Percentiles rank a stretch among this genome's conserved stretches.
phyloP scores from a whole-genome alignment of 2,797 vertebrate genomes.

The Bovichtus variegatus region DNA sequence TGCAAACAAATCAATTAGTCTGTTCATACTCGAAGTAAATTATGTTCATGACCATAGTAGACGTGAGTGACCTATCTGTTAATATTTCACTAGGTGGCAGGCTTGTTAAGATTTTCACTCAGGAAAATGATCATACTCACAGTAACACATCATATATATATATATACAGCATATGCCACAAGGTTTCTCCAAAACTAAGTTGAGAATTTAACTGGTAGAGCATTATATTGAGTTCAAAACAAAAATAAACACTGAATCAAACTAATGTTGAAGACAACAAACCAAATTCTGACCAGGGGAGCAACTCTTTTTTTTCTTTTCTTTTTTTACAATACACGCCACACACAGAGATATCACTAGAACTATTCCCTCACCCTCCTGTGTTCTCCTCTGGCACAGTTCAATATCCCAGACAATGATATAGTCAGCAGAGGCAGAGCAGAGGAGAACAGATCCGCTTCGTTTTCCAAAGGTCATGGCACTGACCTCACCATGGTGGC shows the following conservation, averaged over 20 bases:
- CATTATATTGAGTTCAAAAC: background rate
- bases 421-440: constrained; percentile 85
- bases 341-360: background rate
- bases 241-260: background rate
- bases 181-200: background rate
- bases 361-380: constrained; percentile 69
- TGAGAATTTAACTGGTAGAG: background rate
- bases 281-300: background rate
- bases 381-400: constrained; percentile 72
- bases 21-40: background rate
- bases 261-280: background rate
- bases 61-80: background rate
- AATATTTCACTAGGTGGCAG: constrained; percentile 47
- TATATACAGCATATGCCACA: background rate
- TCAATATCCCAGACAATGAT: constrained; percentile 85
- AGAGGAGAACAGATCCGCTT: constrained; percentile 73
- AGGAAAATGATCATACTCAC: background rate
- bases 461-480: constrained; percentile 81
- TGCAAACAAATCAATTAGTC: constrained; percentile 57
- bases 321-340: background rate
- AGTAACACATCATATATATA: background rate
- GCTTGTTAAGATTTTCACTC: constrained; percentile 28
- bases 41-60: rapidly evolving
- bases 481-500: constrained; percentile 80
- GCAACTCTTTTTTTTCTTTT: background rate